Evolutionary conservation across 2,888 invertebrate species (phyloP).

Genomic region (Callimorpha dominula): DNA sequence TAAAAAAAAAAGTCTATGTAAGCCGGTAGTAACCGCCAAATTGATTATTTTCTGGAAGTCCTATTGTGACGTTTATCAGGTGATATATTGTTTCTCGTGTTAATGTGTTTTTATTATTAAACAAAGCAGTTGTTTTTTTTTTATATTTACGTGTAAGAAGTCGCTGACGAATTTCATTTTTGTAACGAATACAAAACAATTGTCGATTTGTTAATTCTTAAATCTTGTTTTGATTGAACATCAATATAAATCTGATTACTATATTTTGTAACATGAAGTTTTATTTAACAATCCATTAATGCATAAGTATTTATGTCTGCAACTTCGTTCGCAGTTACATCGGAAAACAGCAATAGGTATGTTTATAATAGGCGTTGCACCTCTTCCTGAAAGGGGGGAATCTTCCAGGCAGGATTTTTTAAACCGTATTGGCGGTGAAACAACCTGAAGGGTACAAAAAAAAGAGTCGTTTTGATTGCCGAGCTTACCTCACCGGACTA

Average conservation of each 20-base stretch:
- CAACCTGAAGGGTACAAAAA: too few species aligned
- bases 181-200: conserved; percentile 28
- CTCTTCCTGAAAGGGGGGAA: too few species aligned
- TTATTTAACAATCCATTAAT: conserved; percentile 32
- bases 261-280: conserved; percentile 44
- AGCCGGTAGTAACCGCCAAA: neutral
- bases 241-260: conserved; percentile 42
- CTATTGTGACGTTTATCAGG: conserved; percentile 23
- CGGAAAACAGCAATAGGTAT: too few species aligned
- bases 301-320: too few species aligned
- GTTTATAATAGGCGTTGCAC: too few species aligned
- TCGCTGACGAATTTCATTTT: conserved; percentile 22
- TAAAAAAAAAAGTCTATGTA: neutral
- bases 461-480: too few species aligned
- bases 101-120: conserved; percentile 34
- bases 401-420: too few species aligned
- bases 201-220: conserved; percentile 40
- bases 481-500: too few species aligned
- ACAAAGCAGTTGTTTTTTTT: conserved; percentile 27
- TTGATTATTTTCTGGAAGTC: conserved; percentile 15
- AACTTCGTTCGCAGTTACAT: too few species aligned
- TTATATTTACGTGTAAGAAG: conserved; percentile 28
- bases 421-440: too few species aligned
- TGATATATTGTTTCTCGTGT: conserved; percentile 38
- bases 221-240: conserved; percentile 35